These are phyloP conservation scores for Ericerus pela DNA, from an alignment of 1,140 invertebrate genomes.

Conservation along the genomic window DNA sequence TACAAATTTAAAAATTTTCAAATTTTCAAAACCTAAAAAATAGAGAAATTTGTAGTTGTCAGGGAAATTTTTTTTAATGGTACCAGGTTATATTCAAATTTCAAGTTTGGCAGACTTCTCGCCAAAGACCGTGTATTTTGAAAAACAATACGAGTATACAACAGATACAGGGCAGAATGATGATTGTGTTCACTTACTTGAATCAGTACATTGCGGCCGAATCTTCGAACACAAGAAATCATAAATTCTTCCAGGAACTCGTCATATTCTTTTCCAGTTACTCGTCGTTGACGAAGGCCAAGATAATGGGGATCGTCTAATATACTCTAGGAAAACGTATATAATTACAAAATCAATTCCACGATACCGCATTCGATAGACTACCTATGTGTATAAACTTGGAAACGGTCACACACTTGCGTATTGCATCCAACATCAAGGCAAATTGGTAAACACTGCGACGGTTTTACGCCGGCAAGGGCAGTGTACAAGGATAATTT, in stretches of 20 bases:
- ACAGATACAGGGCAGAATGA: too few relatives aligned
- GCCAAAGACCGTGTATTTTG: too few relatives aligned
- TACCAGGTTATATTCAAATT: too few relatives aligned
- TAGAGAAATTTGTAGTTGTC: too few relatives aligned
- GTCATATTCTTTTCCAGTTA: slow-evolving; percentile 70
- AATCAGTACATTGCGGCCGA: slow-evolving; percentile 64
- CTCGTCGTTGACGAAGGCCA: slow-evolving; percentile 67
- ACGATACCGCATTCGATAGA: too few relatives aligned
- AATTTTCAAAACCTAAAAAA: too few relatives aligned
- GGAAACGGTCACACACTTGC: slow-evolving; percentile 34
- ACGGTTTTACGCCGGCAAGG: slow-evolving; percentile 77
- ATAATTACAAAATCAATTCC: too few relatives aligned
- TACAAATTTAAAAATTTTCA: too few relatives aligned
- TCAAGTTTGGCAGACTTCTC: too few relatives aligned
- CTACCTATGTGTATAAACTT: not conserved
- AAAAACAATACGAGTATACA: too few relatives aligned
- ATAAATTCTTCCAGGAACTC: slow-evolving; percentile 96
- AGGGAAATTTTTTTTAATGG: too few relatives aligned
- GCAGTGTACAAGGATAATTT: slow-evolving; percentile 85
- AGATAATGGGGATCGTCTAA: slow-evolving; percentile 84
- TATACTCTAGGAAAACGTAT: slow-evolving; percentile 37
- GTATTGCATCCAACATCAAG: slow-evolving; percentile 90
- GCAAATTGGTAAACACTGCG: slow-evolving; percentile 72
- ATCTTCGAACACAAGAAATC: slow-evolving; percentile 69
- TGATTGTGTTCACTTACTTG: too few relatives aligned